Base-by-base conservation (phyloP, 2,888 invertebrate genomes). In the Spodoptera exigua region DNA sequence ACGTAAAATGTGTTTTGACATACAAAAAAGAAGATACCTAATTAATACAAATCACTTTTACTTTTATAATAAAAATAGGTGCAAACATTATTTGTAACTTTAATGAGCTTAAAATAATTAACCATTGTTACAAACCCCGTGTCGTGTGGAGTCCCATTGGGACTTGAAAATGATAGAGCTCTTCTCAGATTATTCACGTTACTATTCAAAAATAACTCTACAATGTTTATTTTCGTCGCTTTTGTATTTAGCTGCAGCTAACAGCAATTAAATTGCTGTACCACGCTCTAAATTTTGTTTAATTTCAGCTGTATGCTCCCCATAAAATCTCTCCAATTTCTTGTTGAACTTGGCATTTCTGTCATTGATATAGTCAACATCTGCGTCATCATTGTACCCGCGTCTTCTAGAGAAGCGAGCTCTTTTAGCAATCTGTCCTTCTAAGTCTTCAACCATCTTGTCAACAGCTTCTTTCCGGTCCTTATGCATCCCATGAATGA, bases 341-440 rank as follows among this genome's bases (percentile, higher is more conserved):
- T 99, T 98, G 94, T 99, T 99, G 95, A 99, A 99, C 84, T 98
- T 98, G 79, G 98, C 98, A 91, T 99, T 99, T 78, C 99, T 96
- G 87, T 99, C 99, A 88, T 99, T 99, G 85, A 99, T 99, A 89
- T 99, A 99, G 91, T 99, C 99, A 89, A 99, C 99, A 86, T 99
- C 99, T 0, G 99, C 99, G 92, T 99, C 99, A 81, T 99, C 99
- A 89, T 99, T 99, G 85, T 98, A 98, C 61, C 97, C 98, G 62
- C 99, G 95, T 78, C 99, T 96, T 72, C 99, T 95, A 1, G 99
- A 99, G 90, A 98, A 99, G 84, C 98, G 99, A 65, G 98, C 97
- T 54, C 99, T 95, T 87, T 99, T 98, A 0, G 98, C 96, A 81
- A 99, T 98, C 91, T 99, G 98, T 82, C 98, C 97, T 82, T 99